These are phyloP conservation scores for Tipula vernalis DNA, from an alignment of 2,888 invertebrate species.

Conservation along the genomic window DNA sequence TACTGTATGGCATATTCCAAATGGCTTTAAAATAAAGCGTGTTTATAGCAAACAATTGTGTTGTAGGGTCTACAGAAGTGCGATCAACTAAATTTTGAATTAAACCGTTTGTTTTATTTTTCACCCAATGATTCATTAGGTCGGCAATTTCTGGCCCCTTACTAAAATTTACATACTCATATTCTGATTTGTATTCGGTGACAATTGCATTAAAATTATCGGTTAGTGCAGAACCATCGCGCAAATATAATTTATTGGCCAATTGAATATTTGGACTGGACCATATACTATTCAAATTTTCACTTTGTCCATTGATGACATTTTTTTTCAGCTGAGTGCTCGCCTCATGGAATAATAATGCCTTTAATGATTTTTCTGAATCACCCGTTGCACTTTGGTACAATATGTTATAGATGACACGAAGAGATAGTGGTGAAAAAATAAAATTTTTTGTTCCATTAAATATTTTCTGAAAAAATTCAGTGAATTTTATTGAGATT, in stretches of 20 bases:
- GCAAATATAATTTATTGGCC: background rate
- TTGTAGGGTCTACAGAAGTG: background rate
- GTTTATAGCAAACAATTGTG: background rate
- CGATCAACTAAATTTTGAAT: background rate
- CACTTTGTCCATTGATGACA: background rate
- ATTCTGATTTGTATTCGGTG: background rate
- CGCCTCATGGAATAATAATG: background rate
- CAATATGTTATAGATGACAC: background rate
- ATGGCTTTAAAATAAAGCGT: background rate
- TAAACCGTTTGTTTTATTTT: background rate
- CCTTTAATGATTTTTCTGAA: background rate
- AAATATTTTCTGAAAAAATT: background rate
- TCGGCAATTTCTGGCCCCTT: background rate
- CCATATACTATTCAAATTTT: background rate
- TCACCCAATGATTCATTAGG: background rate
- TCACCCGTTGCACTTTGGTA: background rate
- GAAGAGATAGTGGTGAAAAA: background rate
- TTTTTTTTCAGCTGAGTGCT: background rate
- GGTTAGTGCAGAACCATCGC: background rate
- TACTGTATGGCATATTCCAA: background rate
- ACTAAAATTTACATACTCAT: background rate
- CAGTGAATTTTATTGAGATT: background rate
- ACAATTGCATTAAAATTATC: background rate
- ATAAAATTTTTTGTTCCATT: background rate
- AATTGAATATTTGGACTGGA: background rate